phyloP scores from a whole-genome alignment of 1,140 invertebrate species.

The Lucilia cuprina region DNA sequence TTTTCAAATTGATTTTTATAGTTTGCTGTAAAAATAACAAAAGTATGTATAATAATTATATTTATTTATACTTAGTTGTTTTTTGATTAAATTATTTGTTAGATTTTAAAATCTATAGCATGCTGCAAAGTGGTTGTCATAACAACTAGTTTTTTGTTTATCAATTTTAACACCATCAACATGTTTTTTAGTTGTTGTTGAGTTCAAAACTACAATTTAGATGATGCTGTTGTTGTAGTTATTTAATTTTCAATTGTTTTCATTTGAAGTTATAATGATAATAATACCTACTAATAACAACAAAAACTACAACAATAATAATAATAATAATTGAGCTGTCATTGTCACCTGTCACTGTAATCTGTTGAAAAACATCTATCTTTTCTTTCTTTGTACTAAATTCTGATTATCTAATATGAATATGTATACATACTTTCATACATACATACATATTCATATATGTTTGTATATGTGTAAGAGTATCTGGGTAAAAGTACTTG shows the following conservation, averaged over 20 bases:
- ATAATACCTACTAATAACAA: constrained; percentile 1
- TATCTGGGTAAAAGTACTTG: background rate
- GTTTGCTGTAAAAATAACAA: background rate
- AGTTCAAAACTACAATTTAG: background rate
- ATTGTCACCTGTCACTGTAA: constrained; percentile 27
- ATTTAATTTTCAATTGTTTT: constrained; percentile 2
- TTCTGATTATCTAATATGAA: background rate
- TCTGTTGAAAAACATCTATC: constrained; percentile 13
- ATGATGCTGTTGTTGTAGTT: background rate
- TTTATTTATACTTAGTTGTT: background rate
- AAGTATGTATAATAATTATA: background rate
- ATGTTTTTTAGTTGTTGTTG: background rate
- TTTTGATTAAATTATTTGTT: background rate
- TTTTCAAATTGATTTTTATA: background rate
- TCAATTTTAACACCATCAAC: constrained; percentile 7
- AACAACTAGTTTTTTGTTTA: background rate
- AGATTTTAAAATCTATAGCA: background rate
- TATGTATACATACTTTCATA: background rate
- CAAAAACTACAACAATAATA: background rate
- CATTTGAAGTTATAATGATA: background rate
- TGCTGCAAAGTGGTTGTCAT: background rate
- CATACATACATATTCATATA: background rate
- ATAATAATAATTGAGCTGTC: constrained; percentile 29
- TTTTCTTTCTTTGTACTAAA: background rate
- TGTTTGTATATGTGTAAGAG: background rate